Base-by-base conservation (phyloP, 2,888 invertebrate species). In the Cancer borealis region DNA sequence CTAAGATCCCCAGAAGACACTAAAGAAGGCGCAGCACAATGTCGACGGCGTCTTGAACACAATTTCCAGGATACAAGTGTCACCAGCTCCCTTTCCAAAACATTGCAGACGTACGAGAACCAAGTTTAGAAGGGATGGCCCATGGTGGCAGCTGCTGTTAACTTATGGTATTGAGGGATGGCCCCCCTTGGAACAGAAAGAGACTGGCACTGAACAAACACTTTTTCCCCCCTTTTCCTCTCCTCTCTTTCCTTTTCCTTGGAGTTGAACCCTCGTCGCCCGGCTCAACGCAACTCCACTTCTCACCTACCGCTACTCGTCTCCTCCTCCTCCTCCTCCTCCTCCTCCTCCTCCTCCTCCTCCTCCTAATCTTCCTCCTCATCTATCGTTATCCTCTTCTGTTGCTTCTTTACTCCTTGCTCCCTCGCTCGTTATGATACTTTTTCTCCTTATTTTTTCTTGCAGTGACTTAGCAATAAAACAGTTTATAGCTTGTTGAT, bases 31-130 rank as follows among this genome's bases (percentile, higher is more conserved):
- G 30, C 49, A 54, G 87, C 84, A 87, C 49, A 84, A 87, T 54
- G 92, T 54, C 87, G 84, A 92, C 49, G 84, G 47, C 84, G 92
- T 47, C 73, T 79, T 90, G 54, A 47, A 92, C 49, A 89, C 89
- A 89, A 93, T 93, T 90, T 90, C 90, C 93, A 89, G 73, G 89
- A 93, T 93, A 47, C 90, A 90, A 93, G 93, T 89, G 93, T 93
- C 93, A 93, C 89, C 73, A 66, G 90, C 79, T 90, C 89, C 93
- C 49, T 93, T 93, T 93, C 93, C 88, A 93, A 93, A 93, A 93
- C 89, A 90, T 73, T 49, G 89, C 6, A 54, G 93, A 93, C 79
- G 89, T 47, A 93, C 47, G 90, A 79, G 90, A 47, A 8, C 47
- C 89, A 90, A 93, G 79, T 93, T 93, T 89, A 60, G 87, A 92